phyloP scores from a whole-genome alignment of 2,113 vertebrate genomes.

The Oxyura jamaicensis region DNA sequence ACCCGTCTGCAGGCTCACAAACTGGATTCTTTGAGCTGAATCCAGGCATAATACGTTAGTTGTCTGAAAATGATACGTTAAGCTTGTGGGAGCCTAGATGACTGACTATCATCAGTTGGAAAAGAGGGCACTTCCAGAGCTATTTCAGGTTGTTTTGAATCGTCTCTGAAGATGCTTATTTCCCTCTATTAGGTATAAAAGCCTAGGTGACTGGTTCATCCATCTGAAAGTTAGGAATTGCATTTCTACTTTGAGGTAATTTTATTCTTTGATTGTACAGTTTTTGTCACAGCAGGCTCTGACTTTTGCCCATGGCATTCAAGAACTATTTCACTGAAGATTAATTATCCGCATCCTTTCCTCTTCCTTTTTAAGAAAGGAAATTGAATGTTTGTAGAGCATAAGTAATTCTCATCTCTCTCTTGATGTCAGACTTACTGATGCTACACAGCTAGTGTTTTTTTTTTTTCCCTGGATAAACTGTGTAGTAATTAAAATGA shows the following conservation, averaged over 20 bases:
- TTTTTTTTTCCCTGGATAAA: neutral
- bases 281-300: neutral
- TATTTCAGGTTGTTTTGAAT: neutral
- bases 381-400: fast-evolving
- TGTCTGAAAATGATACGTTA: neutral
- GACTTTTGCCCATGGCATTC: neutral
- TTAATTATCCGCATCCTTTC: neutral
- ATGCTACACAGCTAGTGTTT: neutral
- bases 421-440: neutral
- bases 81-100: neutral
- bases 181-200: neutral
- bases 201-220: neutral
- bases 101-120: neutral
- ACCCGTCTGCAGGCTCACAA: neutral
- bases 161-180: neutral
- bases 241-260: neutral
- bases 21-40: neutral
- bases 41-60: neutral
- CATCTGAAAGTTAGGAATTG: neutral
- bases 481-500: neutral
- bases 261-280: neutral
- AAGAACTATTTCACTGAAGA: neutral
- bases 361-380: neutral
- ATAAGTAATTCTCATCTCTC: neutral
- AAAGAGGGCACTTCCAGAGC: neutral